Base-by-base conservation (phyloP, 2,888 invertebrate species). In the Phalangium opilio region DNA sequence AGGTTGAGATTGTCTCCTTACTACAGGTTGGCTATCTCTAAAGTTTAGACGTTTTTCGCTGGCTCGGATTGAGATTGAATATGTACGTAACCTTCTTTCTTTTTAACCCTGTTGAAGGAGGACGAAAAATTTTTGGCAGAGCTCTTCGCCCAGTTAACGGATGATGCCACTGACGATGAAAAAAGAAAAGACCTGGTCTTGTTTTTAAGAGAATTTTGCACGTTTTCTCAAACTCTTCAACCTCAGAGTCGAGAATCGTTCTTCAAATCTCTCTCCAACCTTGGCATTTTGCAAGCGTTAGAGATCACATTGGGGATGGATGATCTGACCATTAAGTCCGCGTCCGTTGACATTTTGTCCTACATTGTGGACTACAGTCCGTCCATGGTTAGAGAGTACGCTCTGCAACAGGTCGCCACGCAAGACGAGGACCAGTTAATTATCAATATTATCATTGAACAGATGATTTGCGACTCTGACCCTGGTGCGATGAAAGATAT, bases 291-390 rank as follows among this genome's bases (percentile, higher is more conserved):
- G 61, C 81, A 84, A 56, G 87, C 89, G 4, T 70, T 91, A 62
- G 90, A 91, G 71, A 83, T 89, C 60, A 89, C 89, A 21, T 71
- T 91, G 64, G 63, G 84, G 56, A 82, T 86, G 73, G 85, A 89
- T 65, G 93, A 96, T 71, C 78, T 79, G 62, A 81, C 82, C 68
- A 95, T 95, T 46, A 93, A 95, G 73, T 81, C 86, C 62, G 90
- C 95, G 57, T 91, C 93, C 63, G 89, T 96, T 66, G 98, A 99
- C 68, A 91, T 98, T 67, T 77, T 99, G 61, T 90, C 91, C 45
- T 91, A 90, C 63, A 89, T 98, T 65, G 93, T 98, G 54, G 98
- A 99, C 69, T 95, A 86, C 73, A 95, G 90, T 61, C 91, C 98
- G 54, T 86, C 91, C 59, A 85, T 93, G 64, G 89, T 98, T 45